Base-by-base conservation (phyloP, 2,888 invertebrate species). In the Ecdyonurus torrentis region DNA sequence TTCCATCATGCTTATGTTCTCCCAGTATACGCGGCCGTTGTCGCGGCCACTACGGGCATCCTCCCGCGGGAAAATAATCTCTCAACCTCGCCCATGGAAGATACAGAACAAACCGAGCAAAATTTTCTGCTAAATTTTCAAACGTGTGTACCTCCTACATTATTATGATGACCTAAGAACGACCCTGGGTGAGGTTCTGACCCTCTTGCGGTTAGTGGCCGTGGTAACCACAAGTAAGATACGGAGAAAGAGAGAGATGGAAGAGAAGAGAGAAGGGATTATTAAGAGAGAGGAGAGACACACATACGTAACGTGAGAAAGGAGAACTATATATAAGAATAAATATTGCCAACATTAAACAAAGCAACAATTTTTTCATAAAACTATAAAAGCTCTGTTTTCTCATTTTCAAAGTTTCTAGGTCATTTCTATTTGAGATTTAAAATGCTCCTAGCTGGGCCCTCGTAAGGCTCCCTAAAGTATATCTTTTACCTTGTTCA, bases 151-250 rank as follows among this genome's bases (percentile, higher is more conserved):
- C 55, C 55, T 55, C 19, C 55, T 55, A 55, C 20, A 22, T 20
- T 55, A 20, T 55, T 20, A 5, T 55, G 55, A 5, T 20, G 22
- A 18, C 55, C 22, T 55, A 55, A 20, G 55, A 55, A 55, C 55
- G 55, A 55, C 55, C 55, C 55, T 55, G 55, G 55, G 19, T 55
- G 55, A 55, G 55, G 55, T 55, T 55, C 55, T 55, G 55, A 55
- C 55, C 55, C 55, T 55, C 55, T 55, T 55, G 55, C 55, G 55
- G 55, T 55, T 55, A 20, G 55, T 22, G 55, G 10, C 55, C 55
- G 55, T 55, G 55, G 55, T 55, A 7, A 20, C 19, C 22, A n/a
- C 22, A 37, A 37, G n/a, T n/a, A n/a, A n/a, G 37, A 15, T 15
- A 37, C 5, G 37, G 7, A 37, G 37, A 37, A 10, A 37, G 37